Base-by-base conservation (phyloP, 2,113 vertebrate genomes). In the Gavia stellata region DNA sequence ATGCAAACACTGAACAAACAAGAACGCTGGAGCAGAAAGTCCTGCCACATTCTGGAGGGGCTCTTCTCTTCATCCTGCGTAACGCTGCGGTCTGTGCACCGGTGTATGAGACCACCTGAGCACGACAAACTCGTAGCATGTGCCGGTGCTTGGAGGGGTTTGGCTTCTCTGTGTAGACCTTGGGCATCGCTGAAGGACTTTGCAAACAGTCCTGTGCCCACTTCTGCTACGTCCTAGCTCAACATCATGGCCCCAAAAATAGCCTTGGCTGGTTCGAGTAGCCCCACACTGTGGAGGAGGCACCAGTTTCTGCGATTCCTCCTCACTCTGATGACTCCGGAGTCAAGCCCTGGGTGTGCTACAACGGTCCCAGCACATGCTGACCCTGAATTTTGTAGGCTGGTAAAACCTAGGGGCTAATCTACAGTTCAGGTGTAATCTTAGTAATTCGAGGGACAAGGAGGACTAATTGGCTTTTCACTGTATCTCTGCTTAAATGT, bases 41-140 rank as follows among this genome's bases (percentile, higher is more conserved):
- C 26, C 38, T 47, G 25, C 34, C 13, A 2, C 14, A 7, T 17
- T 9, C 55, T 2, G 9, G 19, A 42, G 38, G 59, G 44, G 21
- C 49, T 47, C 33, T 36, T 33, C 14, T 4, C 19, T 47, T 74
- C 52, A 9, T 33, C 58, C 65, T 12, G 16, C 7, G 2, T 3
- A 36, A 21, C 50, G 8, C 38, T 19, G 29, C 1, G 3, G 19
- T n/a, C 19, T 2, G 1, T 13, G n/a, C 23, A 1, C 28, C 4
- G 19, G 7, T 20, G 29, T 1, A 5, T 2, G 49, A 52, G 36
- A 7, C 19, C 1, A 2, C 33, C 29, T 6, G 5, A 63, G 73
- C 50, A 21, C 3, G 2, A 33, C 24, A 44, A 68, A 40, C 67
- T 44, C 1, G 0, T 10, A 23, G 36, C 36, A 20, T 1, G 4